A percentile compares a stretch with the other conserved stretches of the same genome.
phyloP scores from a whole-genome alignment of 2,113 vertebrate species.

The Eulemur macaco region DNA sequence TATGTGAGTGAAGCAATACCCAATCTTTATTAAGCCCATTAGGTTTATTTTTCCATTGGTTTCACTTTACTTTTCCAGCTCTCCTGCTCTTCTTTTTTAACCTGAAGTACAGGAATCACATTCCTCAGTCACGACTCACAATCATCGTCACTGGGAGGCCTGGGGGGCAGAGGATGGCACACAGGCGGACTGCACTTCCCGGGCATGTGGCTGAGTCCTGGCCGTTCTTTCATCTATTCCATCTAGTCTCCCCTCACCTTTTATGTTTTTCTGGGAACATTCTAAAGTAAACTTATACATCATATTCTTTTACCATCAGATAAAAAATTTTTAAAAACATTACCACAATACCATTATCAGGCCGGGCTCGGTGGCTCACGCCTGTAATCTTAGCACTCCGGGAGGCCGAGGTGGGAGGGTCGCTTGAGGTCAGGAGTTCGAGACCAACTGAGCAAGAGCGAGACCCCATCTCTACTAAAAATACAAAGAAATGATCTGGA shows the following conservation, averaged over 20 bases:
- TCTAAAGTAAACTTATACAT: constrained; percentile 5
- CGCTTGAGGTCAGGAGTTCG: too few relatives aligned
- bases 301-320: background rate
- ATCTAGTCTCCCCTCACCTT: background rate
- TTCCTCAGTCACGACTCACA: background rate
- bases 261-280: background rate
- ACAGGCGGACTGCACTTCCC: background rate
- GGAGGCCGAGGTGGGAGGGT: too few relatives aligned
- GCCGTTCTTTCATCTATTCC: background rate
- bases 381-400: too few relatives aligned
- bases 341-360: background rate
- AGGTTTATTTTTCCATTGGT: background rate
- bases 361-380: too few relatives aligned
- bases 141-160: background rate
- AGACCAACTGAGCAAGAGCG: too few relatives aligned
- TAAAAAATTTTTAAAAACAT: background rate
- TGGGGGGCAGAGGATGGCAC: background rate
- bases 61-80: background rate
- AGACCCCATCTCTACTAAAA: too few relatives aligned
- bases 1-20: background rate
- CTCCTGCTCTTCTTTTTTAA: background rate
- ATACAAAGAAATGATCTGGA: too few relatives aligned
- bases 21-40: background rate
- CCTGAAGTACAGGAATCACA: background rate
- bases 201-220: background rate